These are phyloP conservation scores for Lerista edwardsae DNA, from an alignment of 2,797 vertebrate genomes.

Conservation along the genomic window DNA sequence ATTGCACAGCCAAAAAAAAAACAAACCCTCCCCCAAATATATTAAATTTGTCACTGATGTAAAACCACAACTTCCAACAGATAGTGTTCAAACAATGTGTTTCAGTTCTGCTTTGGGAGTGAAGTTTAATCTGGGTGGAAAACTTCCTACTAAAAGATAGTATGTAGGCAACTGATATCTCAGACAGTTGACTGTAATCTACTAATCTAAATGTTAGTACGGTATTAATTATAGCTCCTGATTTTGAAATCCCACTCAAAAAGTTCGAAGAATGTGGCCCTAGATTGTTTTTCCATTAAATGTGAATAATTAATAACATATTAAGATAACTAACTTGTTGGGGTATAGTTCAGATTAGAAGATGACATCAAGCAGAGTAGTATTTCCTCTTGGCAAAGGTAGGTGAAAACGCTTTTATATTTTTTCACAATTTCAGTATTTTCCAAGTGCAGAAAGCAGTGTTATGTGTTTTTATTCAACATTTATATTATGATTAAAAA, in stretches of 20 bases:
- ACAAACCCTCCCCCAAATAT: too few species aligned
- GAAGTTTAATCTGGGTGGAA: neutral
- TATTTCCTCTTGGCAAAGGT: too few species aligned
- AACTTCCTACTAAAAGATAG: neutral
- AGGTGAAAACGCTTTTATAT: too few species aligned
- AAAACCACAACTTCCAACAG: neutral
- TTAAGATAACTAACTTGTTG: constrained; percentile 46
- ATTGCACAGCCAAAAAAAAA: neutral
- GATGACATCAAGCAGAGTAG: constrained; percentile 14
- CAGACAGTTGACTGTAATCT: neutral
- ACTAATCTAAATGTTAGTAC: constrained; percentile 14
- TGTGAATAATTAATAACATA: constrained; percentile 30
- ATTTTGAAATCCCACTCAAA: constrained; percentile 54
- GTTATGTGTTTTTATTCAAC: too few species aligned
- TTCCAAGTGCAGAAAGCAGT: too few species aligned
- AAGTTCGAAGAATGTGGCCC: constrained; percentile 59
- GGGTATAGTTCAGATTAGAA: constrained; percentile 53
- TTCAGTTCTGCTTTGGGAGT: neutral
- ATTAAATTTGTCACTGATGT: neutral
- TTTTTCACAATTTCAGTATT: too few species aligned
- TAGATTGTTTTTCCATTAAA: constrained; percentile 49
- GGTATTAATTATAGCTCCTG: constrained; percentile 18
- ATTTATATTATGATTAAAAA: too few species aligned
- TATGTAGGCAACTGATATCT: neutral
- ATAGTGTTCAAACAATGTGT: constrained; percentile 1